phyloP scores from a whole-genome alignment of 2,113 vertebrate genomes.

The Prietella phreatophila region DNA sequence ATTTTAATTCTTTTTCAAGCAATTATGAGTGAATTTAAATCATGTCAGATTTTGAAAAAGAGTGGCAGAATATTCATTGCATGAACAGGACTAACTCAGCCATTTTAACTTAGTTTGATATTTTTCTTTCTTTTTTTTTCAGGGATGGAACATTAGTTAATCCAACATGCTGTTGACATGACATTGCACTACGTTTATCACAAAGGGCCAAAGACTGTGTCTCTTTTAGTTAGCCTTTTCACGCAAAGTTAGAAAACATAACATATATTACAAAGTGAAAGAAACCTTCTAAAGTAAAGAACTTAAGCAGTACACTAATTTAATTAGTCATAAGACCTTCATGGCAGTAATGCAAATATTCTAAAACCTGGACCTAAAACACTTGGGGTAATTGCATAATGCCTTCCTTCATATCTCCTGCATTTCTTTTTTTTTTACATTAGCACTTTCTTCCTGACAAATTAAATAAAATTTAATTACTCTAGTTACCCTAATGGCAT shows the following conservation, averaged over 20 bases:
- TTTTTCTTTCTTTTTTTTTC: background rate
- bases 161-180: constrained; percentile 44
- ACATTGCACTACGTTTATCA: constrained; percentile 67
- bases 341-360: constrained; percentile 99
- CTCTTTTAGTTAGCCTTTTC: constrained; percentile 66
- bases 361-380: constrained; percentile 85
- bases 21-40: background rate
- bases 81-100: background rate
- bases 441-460: constrained; percentile 99
- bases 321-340: constrained; percentile 88
- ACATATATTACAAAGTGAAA: constrained; percentile 55
- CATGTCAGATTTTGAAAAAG: background rate
- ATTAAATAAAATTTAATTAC: constrained; percentile 99
- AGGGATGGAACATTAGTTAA: constrained; percentile 53
- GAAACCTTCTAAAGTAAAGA: constrained; percentile 71
- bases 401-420: constrained; percentile 88
- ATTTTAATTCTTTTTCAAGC: background rate
- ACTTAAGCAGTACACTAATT: constrained; percentile 86
- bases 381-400: constrained; percentile 97
- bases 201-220: constrained; percentile 67
- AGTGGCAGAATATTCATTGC: background rate
- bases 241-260: constrained; percentile 49
- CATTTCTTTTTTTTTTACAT: constrained; percentile 87
- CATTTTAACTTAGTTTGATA: background rate
- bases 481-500: constrained; percentile 94